A percentile compares a stretch with the other conserved stretches of the same genome.
These are phyloP conservation scores for Athalia cordata DNA, from an alignment of 2,888 invertebrate species.

Conservation along the genomic window DNA sequence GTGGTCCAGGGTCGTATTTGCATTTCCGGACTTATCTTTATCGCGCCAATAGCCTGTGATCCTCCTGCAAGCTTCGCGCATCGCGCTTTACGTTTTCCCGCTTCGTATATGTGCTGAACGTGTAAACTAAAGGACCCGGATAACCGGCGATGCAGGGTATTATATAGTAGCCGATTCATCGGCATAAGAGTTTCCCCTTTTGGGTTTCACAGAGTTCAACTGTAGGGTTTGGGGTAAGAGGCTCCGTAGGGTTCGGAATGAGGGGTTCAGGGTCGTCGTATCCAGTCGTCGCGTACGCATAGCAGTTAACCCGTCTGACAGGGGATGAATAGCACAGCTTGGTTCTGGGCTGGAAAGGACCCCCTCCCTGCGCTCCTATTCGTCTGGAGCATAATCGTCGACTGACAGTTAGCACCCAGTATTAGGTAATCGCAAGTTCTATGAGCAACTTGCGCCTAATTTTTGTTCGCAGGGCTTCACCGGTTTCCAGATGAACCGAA, in stretches of 20 bases:
- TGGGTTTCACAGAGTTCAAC: not conserved
- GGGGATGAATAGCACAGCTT: slow-evolving; percentile 3
- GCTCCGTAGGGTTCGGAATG: not conserved
- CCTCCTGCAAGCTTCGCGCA: not conserved
- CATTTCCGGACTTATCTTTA: slow-evolving; percentile 34
- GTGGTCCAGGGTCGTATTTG: slow-evolving; percentile 26
- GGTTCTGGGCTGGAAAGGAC: not conserved
- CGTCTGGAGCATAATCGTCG: slow-evolving; percentile 12
- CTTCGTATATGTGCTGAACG: not conserved
- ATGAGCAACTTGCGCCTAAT: not conserved
- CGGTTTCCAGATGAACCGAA: too few species aligned
- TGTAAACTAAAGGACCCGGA: too few species aligned
- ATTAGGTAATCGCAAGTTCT: not conserved
- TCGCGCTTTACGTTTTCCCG: not conserved
- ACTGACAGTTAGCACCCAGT: not conserved
- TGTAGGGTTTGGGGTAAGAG: not conserved
- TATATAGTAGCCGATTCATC: slow-evolving; percentile 13
- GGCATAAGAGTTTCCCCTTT: not conserved
- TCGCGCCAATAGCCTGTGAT: slow-evolving; percentile 1
- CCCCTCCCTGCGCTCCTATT: not conserved
- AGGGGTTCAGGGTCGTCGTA: not conserved
- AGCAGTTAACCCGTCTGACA: slow-evolving; percentile 12
- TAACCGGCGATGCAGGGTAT: not conserved
- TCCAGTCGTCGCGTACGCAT: not conserved
- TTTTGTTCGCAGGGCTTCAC: not conserved